Evolutionary conservation across 2,797 vertebrate genomes (phyloP).

Genomic region (Decapterus maruadsi): DNA sequence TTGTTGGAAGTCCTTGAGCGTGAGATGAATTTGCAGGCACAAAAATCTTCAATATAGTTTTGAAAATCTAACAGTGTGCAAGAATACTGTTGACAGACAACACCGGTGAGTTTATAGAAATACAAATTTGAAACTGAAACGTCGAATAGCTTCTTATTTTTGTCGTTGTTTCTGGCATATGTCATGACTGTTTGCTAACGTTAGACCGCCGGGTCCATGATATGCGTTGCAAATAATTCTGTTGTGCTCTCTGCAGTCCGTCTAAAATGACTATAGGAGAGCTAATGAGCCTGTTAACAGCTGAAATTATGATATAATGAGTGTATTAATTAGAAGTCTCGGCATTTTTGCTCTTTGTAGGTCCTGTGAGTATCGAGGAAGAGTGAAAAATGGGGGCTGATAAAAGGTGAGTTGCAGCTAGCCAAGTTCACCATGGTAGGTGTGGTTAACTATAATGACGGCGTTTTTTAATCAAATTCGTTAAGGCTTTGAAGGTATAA

Average conservation of each 20-base stretch:
- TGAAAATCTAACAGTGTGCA: background rate
- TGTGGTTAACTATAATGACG: background rate
- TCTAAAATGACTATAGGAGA: rapidly evolving
- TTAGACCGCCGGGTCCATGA: slow-evolving; percentile 40
- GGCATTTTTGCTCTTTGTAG: background rate
- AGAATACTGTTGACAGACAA: background rate
- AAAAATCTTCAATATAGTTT: slow-evolving; percentile 4
- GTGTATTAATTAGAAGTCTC: rapidly evolving
- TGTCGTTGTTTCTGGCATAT: background rate
- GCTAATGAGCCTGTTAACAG: rapidly evolving
- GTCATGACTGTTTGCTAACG: slow-evolving; percentile 1
- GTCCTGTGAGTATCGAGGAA: slow-evolving; percentile 19
- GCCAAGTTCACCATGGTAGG: background rate
- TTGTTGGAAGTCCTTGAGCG: slow-evolving; percentile 39
- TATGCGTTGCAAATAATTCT: background rate
- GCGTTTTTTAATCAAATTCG: background rate
- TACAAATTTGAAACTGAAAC: background rate
- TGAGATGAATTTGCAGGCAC: slow-evolving; percentile 50
- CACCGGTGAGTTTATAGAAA: slow-evolving; percentile 57
- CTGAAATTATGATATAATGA: rapidly evolving
- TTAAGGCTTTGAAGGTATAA: no score
- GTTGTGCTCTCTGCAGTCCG: no score
- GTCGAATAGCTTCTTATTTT: rapidly evolving
- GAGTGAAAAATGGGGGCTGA: slow-evolving; percentile 85
- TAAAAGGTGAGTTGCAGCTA: slow-evolving; percentile 81